Base-by-base conservation (phyloP, 1,140 invertebrate species). In the Lerema accius region DNA sequence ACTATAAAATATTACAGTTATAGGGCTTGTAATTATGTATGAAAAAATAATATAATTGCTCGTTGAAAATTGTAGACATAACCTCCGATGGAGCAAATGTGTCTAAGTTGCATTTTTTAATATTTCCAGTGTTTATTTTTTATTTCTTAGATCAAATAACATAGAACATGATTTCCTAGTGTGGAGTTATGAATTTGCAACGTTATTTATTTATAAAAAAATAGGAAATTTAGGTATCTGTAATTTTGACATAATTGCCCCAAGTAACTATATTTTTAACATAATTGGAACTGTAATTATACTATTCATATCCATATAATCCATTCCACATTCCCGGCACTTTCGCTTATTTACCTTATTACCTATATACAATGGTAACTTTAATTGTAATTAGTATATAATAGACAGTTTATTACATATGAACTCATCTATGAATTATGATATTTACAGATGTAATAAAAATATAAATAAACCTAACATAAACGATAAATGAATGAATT, bases 271-370 rank as follows among this genome's bases (percentile, higher is more conserved):
- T 23, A 55, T 37, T 6, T 19, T 14, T 23, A 48, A 15, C 23
- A 32, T 32, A 7, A 32, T 7, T 32, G 28, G 9, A 32, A 32
- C 7, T 32, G 28, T 32, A 23, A 23, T 40, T 40, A 39, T 40
- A 55, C 17, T 40, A 16, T 11, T 37, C 37, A 58, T 23, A 68
- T 63, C n/a, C 48, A 55, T 67, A 73, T 69, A 65, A 23, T 74
- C 67, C 82, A 89, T 89, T 89, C 86, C 86, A 89, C 86, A 26
- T 74, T 77, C 86, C 86, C 86, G 86, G 86, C 86, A 73, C 83
- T 82, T 84, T 32, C 78, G 13, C 55, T 55, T 45, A 42, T 67
- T 61, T 71, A 67, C 65, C 40, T 65, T 69, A 65, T 60, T 23
- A 23, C 19, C 46, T 64, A 78, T 78, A 50, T 78, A 73, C 69